These are phyloP conservation scores for Trichogramma dendrolimi DNA, from an alignment of 2,888 invertebrate genomes.

Conservation along the genomic window DNA sequence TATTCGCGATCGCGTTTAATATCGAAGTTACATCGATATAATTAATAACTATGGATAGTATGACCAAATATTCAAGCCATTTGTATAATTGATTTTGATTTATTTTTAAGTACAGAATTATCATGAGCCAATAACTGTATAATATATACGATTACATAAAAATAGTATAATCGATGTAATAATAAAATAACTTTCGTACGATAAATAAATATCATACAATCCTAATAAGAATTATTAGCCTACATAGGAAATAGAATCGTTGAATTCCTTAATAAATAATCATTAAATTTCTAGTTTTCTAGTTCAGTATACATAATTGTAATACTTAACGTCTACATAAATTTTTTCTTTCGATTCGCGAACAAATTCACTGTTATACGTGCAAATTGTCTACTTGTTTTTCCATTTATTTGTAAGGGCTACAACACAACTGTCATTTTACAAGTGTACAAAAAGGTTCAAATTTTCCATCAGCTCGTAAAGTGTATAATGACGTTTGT, in stretches of 20 bases:
- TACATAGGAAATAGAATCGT: slow-evolving; percentile 28
- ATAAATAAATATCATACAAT: slow-evolving; percentile 42
- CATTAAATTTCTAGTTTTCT: too few species aligned
- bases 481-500: slow-evolving; percentile 16
- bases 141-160: slow-evolving; percentile 40
- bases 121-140: slow-evolving; percentile 39
- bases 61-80: slow-evolving; percentile 13
- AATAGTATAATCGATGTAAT: slow-evolving; percentile 37
- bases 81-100: slow-evolving; percentile 21
- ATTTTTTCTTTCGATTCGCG: slow-evolving; percentile 3
- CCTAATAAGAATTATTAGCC: slow-evolving; percentile 35
- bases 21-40: slow-evolving; percentile 5
- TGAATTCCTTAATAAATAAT: slow-evolving; percentile 10
- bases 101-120: slow-evolving; percentile 43
- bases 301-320: too few species aligned
- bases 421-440: too few species aligned
- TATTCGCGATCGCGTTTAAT: neutral
- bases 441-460: too few species aligned
- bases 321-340: too few species aligned
- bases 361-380: slow-evolving; percentile 27
- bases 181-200: slow-evolving; percentile 39
- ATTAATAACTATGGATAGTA: neutral
- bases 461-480: too few species aligned
- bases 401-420: slow-evolving; percentile 11
- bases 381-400: too few species aligned